Base-by-base conservation (phyloP, 2,113 vertebrate species). In the Amia ocellicauda region DNA sequence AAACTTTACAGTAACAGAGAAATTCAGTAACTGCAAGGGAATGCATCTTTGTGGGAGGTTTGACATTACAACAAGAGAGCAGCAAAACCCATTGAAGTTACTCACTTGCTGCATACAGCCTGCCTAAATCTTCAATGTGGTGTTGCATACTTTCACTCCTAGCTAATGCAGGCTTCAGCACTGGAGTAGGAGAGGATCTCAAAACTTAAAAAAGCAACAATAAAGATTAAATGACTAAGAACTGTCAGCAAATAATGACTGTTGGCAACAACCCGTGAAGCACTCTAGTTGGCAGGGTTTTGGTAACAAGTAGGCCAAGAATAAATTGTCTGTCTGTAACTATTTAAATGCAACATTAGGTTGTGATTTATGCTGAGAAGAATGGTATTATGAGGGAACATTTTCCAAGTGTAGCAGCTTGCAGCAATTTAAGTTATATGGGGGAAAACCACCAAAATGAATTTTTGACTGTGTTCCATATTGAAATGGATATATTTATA, bases 301-400 rank as follows among this genome's bases (percentile, higher is more conserved):
- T 27, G 54, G 63, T 13, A 20, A 70, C 49, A 69, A 62, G 66
- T 61, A 75, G 78, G 81, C 82, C 85, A 85, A 83, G 78, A 83
- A 86, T 84, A 86, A 86, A 86, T 84, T 80, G 80, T 76, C 78
- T 88, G 84, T 85, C 85, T 85, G 83, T 86, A 85, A 84, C 73
- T 80, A 82, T 87, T 85, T 85, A 88, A 85, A 79, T 70, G 76
- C 71, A 69, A 75, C 74, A 78, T 78, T 78, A 78, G 74, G 73
- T 69, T 63, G 61, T 83, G 85, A 90, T 87, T 87, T 88, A 86
- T 83, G 71, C 51, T 31, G 20, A 66, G 69, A 76, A 76, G 70
- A 74, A 69, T 70, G 64, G 74, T 63, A 74, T 73, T 80, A 85
- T 76, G 79, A 73, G 70, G 74, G 73, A 86, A 82, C 72, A 74